Percentiles rank a stretch among this genome's conserved stretches.
phyloP scores from a whole-genome alignment of 2,888 invertebrate genomes.

The Chymomyza fuscimana region DNA sequence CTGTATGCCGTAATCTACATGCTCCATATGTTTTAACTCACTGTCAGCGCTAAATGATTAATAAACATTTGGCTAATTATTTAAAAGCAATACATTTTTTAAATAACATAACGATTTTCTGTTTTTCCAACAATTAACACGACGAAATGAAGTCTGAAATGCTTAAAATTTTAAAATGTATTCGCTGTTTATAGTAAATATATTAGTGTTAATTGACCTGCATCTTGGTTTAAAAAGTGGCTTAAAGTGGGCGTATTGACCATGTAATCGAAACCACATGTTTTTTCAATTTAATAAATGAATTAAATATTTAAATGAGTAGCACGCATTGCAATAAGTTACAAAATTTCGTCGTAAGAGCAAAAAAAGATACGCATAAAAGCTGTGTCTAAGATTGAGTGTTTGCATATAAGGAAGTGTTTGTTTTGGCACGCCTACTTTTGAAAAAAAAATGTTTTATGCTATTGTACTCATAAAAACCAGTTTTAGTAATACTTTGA shows the following conservation, averaged over 20 bases:
- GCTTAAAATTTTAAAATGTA: not conserved
- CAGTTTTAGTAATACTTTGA: no score
- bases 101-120: no score
- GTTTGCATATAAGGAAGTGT: no score
- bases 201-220: not conserved
- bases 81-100: not conserved
- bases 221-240: not conserved
- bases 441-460: no score
- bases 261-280: not conserved
- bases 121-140: not conserved
- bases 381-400: no score
- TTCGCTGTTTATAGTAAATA: not conserved
- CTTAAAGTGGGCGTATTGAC: not conserved
- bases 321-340: slow-evolving; percentile 10
- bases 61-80: not conserved
- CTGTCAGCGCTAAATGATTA: not conserved
- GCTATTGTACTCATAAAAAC: no score
- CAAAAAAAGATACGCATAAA: no score
- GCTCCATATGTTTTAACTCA: not conserved
- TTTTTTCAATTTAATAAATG: slow-evolving; percentile 24
- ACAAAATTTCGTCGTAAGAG: no score
- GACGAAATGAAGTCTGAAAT: not conserved
- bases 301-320: slow-evolving; percentile 56
- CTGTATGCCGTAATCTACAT: not conserved
- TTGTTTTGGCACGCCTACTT: no score